phyloP scores from a whole-genome alignment of 35 echinoderm and acorn worm species.

The Apostichopus japonicus region DNA sequence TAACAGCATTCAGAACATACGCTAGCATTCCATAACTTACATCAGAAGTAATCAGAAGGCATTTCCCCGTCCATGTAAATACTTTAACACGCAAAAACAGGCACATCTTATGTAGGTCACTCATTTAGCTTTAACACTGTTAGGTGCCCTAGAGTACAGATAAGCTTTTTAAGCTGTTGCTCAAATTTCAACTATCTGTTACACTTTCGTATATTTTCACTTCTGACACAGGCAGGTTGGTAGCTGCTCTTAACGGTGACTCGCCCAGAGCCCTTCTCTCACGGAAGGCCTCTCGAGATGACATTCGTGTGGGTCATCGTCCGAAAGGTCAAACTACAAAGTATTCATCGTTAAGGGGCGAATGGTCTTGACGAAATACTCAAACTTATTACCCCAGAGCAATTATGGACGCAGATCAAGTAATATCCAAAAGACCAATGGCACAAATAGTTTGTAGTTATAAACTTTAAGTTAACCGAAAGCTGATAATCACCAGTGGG shows the following conservation, averaged over 20 bases:
- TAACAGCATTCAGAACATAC: too few relatives aligned
- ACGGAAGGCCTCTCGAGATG: slow-evolving; percentile 18
- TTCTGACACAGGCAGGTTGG: background rate
- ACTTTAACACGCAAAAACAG: too few relatives aligned
- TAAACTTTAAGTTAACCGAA: background rate
- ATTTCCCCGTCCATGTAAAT: too few relatives aligned
- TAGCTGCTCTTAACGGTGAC: background rate
- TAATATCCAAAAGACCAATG: background rate
- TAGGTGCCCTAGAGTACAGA: background rate
- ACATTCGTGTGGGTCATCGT: slow-evolving; percentile 16
- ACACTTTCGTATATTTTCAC: slow-evolving; percentile 6
- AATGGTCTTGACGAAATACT: background rate
- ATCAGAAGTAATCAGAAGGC: too few relatives aligned
- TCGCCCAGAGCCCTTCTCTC: background rate
- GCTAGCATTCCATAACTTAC: too few relatives aligned
- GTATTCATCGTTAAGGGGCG: background rate
- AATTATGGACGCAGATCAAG: background rate
- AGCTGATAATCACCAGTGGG: background rate
- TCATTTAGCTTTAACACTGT: background rate
- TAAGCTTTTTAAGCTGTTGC: background rate
- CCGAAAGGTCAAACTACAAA: background rate
- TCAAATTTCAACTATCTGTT: background rate
- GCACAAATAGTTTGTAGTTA: background rate
- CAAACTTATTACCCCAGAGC: background rate
- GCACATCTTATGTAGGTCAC: background rate